A percentile compares a stretch with the other conserved stretches of the same genome.
phyloP scores from a whole-genome alignment of 2,797 vertebrate species.

The Sebastes matsubarae region DNA sequence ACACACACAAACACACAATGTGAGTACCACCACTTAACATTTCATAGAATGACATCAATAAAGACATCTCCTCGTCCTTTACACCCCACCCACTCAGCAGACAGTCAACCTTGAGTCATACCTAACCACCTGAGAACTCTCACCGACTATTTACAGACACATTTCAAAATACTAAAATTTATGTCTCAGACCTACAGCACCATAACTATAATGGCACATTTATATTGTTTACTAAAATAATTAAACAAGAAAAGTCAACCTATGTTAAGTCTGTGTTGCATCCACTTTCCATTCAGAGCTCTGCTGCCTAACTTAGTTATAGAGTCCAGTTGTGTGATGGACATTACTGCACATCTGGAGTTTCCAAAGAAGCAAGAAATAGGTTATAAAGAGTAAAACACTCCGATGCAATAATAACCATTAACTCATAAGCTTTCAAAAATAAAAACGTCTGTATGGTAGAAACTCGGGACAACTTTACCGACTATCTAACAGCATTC shows the following conservation, averaged over 20 bases:
- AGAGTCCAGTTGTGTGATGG: background rate
- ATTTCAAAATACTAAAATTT: constrained; percentile 17
- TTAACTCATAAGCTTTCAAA: background rate
- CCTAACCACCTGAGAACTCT: constrained; percentile 18
- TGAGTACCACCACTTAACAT: background rate
- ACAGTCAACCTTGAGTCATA: constrained; percentile 28
- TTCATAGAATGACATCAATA: background rate
- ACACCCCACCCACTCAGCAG: constrained; percentile 21
- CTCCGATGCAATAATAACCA: background rate
- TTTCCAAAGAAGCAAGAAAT: background rate
- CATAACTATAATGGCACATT: background rate
- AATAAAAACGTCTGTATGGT: no score
- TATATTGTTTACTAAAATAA: background rate
- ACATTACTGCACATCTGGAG: background rate
- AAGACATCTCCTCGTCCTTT: background rate
- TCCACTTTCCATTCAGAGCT: background rate
- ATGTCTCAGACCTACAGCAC: background rate
- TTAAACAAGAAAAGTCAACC: background rate
- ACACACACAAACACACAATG: background rate
- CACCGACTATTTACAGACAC: constrained; percentile 24
- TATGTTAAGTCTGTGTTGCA: background rate
- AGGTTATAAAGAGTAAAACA: background rate
- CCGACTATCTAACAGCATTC: background rate
- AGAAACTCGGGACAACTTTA: background rate
- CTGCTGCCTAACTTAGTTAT: background rate